Conservation (phyloP, 2,888 invertebrate genomes). For the Hirudinaria manillensis region DNA sequence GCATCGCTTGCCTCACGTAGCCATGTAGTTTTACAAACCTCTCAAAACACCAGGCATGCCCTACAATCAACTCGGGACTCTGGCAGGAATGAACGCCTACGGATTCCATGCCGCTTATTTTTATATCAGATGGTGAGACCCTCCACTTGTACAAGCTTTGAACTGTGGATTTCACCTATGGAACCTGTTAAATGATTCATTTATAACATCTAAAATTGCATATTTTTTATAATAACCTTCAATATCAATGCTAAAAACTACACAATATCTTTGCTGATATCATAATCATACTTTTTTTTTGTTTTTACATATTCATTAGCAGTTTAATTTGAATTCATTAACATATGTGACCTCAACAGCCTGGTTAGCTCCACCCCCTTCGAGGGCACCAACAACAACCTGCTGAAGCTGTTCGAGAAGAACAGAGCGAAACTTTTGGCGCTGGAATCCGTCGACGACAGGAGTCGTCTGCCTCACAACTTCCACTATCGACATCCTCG, state of each 20-base stretch:
- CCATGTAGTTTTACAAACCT: neutral
- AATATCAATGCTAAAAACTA: no score
- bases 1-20: no score
- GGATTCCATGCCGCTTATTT: conserved; percentile 81
- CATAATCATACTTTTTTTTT: no score
- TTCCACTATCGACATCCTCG: neutral
- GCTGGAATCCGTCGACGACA: conserved; percentile 40
- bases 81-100: conserved; percentile 67
- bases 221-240: no score
- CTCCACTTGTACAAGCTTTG: neutral
- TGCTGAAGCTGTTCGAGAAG: conserved; percentile 64
- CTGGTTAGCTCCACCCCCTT: conserved; percentile 70
- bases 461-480: conserved; percentile 36
- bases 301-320: no score
- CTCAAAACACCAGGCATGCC: conserved; percentile 67
- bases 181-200: no score
- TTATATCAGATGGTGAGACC: conserved; percentile 70
- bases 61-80: conserved; percentile 85
- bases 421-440: conserved; percentile 48
- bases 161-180: no score
- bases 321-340: no score
- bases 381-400: conserved; percentile 81
- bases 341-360: conserved; percentile 47
- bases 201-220: no score
- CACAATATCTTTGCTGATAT: no score